phyloP scores from a whole-genome alignment of 1,140 invertebrate genomes.

The Hormaphis cornu region DNA sequence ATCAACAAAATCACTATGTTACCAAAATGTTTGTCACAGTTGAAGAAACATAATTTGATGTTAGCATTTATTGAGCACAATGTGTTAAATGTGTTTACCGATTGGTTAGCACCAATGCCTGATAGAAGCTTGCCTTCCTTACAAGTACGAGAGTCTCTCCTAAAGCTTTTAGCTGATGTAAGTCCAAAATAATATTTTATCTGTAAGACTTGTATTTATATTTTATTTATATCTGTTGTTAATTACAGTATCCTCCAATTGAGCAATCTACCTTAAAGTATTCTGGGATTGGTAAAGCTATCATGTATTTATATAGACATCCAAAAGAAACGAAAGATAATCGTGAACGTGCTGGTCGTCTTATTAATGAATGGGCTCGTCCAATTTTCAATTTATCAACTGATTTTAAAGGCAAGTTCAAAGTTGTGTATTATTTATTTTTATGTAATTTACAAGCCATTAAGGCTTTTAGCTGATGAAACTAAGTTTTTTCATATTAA shows the following conservation, averaged over 20 bases:
- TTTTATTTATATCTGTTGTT: conserved; percentile 10
- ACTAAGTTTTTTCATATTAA: too few species aligned
- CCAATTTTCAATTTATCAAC: conserved; percentile 94
- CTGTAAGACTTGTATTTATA: neutral
- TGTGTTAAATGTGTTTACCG: conserved; percentile 81
- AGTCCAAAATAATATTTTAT: conserved; percentile 40
- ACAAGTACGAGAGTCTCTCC: conserved; percentile 77
- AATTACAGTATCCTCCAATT: conserved; percentile 73
- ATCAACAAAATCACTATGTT: conserved; percentile 87
- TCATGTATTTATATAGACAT: conserved; percentile 99
- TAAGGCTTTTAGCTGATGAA: too few species aligned
- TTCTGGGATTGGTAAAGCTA: conserved; percentile 93
- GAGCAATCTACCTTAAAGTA: conserved; percentile 84
- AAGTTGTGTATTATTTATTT: neutral
- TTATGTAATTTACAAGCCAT: too few species aligned
- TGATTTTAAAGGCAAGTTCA: conserved; percentile 68
- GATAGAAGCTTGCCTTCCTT: conserved; percentile 84
- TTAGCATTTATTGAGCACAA: conserved; percentile 92
- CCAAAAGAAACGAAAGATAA: conserved; percentile 94
- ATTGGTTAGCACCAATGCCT: conserved; percentile 97
- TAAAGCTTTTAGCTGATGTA: conserved; percentile 81
- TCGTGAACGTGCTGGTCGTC: conserved; percentile 74
- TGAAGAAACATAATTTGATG: conserved; percentile 91
- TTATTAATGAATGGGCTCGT: conserved; percentile 94
- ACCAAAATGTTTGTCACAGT: conserved; percentile 74